Percentiles rank a stretch among this genome's conserved stretches.
These are phyloP conservation scores for Mohoua ochrocephala DNA, from an alignment of 2,113 vertebrate genomes.

Conservation along the genomic window DNA sequence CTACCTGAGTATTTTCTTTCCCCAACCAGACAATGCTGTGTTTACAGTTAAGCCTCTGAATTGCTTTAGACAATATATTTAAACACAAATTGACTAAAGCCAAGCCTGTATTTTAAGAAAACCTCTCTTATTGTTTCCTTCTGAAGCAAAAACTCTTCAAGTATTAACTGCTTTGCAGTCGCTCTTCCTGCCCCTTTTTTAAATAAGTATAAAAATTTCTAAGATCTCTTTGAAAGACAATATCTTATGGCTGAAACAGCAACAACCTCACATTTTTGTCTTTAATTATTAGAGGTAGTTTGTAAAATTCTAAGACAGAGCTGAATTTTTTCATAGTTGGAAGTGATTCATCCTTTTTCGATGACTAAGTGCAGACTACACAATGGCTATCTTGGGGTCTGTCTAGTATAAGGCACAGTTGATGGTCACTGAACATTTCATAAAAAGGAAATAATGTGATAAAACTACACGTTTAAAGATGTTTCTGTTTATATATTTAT, in stretches of 20 bases:
- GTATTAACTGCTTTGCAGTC: background rate
- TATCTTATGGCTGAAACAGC: background rate
- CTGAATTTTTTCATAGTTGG: background rate
- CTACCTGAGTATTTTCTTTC: background rate
- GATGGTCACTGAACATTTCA: background rate
- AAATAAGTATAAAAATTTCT: background rate
- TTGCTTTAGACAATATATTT: background rate
- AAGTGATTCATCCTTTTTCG: background rate
- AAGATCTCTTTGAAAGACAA: background rate
- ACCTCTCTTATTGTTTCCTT: background rate
- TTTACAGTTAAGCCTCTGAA: background rate
- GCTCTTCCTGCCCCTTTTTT: background rate
- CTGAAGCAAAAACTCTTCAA: background rate
- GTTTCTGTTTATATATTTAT: background rate
- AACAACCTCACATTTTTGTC: background rate
- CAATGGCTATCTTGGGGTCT: background rate
- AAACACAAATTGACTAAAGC: background rate
- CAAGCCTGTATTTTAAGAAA: background rate
- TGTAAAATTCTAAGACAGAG: background rate
- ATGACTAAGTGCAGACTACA: background rate
- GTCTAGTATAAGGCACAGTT: background rate
- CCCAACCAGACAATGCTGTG: background rate
- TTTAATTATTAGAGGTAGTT: background rate
- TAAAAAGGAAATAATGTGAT: background rate
- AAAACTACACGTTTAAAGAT: background rate